These are phyloP conservation scores for Ellobium chinense DNA, from an alignment of 2,888 invertebrate species.

Conservation along the genomic window DNA sequence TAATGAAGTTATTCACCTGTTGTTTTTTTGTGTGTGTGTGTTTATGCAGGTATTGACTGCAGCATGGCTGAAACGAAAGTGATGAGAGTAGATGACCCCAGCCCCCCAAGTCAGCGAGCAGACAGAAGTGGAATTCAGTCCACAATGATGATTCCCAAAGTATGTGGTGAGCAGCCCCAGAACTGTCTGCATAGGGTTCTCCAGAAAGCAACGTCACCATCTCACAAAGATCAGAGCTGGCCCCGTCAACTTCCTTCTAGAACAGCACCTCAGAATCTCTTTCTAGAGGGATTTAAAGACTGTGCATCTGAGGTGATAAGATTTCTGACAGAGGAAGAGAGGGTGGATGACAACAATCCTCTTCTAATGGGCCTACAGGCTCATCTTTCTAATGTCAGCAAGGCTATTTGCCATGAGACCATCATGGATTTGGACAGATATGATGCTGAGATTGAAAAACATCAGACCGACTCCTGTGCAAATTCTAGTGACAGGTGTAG, in stretches of 20 bases:
- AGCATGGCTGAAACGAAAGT: constrained; percentile 13
- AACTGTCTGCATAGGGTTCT: constrained; percentile 3
- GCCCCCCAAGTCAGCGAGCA: background rate
- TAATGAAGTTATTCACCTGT: too few relatives aligned
- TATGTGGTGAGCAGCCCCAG: background rate
- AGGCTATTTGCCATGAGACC: constrained; percentile 30
- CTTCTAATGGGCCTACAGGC: constrained; percentile 60
- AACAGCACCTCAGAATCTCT: constrained; percentile 38
- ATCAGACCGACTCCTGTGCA: background rate
- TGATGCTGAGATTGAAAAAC: background rate
- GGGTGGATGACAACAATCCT: constrained; percentile 59
- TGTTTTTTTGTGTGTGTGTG: background rate
- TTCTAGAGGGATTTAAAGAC: constrained; percentile 64
- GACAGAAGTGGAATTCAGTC: background rate
- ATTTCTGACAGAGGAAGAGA: constrained; percentile 65
- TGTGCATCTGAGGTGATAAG: constrained; percentile 67
- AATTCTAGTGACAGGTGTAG: background rate
- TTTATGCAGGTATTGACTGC: background rate
- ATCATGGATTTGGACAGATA: constrained; percentile 9
- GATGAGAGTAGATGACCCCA: background rate
- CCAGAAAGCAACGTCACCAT: background rate
- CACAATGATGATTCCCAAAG: background rate
- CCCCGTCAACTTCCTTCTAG: background rate
- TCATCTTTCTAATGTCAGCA: constrained; percentile 52
- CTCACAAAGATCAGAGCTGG: background rate